Percentiles rank a stretch among this genome's conserved stretches.
Evolutionary conservation across 2,113 vertebrate genomes (phyloP).

Genomic region (Corynorhinus townsendii): DNA sequence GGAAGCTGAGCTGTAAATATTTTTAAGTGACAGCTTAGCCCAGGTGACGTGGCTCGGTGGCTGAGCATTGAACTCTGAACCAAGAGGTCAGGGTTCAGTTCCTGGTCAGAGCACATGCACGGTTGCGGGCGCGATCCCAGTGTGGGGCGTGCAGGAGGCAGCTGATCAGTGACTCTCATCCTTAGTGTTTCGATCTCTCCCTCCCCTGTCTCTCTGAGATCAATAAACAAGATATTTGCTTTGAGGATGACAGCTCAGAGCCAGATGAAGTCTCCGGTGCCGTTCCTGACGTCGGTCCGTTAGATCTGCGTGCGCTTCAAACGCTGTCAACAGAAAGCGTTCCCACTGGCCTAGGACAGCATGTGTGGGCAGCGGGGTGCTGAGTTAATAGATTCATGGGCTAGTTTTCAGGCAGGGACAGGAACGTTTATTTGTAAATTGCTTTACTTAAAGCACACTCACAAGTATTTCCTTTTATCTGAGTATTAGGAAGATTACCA

Average conservation of each 20-base stretch:
- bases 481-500: not conserved
- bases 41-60: no score
- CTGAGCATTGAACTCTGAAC: no score
- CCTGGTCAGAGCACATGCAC: no score
- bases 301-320: not conserved
- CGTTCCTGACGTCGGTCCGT: fast-evolving
- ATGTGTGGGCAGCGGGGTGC: not conserved
- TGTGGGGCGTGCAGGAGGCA: no score
- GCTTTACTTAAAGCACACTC: not conserved
- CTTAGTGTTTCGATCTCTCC: no score
- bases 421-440: not conserved
- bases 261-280: fast-evolving
- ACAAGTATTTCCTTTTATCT: not conserved
- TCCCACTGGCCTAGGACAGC: not conserved
- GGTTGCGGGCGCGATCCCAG: no score
- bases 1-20: not conserved
- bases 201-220: no score
- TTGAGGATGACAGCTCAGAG: not conserved
- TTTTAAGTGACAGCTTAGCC: not conserved
- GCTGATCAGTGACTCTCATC: no score
- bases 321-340: not conserved
- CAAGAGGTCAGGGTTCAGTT: no score
- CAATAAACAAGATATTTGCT: no score
- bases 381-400: not conserved
- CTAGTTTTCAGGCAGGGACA: not conserved